Base-by-base conservation (phyloP, 2,113 vertebrate species). In the Pungitius pungitius region DNA sequence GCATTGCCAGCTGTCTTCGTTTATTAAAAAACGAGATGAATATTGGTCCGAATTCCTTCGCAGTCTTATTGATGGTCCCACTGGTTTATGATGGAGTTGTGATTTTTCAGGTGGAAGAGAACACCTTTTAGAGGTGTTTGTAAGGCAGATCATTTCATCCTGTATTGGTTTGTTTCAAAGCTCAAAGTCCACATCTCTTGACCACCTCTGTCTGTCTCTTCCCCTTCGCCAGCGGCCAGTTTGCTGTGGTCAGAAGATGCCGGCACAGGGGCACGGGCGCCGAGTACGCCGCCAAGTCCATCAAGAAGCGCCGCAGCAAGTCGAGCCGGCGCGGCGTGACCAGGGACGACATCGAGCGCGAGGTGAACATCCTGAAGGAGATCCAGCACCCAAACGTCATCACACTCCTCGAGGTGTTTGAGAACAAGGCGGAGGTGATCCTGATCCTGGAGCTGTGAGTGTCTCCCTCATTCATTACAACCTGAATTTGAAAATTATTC, bases 361-460 rank as follows among this genome's bases (percentile, higher is more conserved):
- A 99, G 92, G 98, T 99, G 52, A 88, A 92, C 94, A 99, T 99
- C 88, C 91, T 99, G 26, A 97, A 96, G 87, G 95, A 98, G 91
- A 97, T 99, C 78, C 95, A 94, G 78, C 98, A 99, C 85, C 95
- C 97, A 5, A 99, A 99, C 56, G 93, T 99, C 90, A 99, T 99
- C 87, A 96, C 94, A 0, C 93, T 99, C 73, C 95, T 97, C 14
- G 94, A 99, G 63, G 98, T 99, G 64, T 99, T 96, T 6, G 98
- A 99, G 81, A 99, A 91, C 94, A 98, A 99, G 95, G 95, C 93
- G 0, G 97, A 99, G 24, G 97, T 99, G 90, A 97, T 98, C 87
- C 96, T 99, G 73, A 97, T 99, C 89, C 93, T 99, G 76, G 98
- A 99, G 88, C 97, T 99, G 97, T 99, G 93, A 99, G 97, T 97